Conservation (phyloP, 1,140 invertebrate genomes). For the Scaptodrosophila lebanonensis region DNA sequence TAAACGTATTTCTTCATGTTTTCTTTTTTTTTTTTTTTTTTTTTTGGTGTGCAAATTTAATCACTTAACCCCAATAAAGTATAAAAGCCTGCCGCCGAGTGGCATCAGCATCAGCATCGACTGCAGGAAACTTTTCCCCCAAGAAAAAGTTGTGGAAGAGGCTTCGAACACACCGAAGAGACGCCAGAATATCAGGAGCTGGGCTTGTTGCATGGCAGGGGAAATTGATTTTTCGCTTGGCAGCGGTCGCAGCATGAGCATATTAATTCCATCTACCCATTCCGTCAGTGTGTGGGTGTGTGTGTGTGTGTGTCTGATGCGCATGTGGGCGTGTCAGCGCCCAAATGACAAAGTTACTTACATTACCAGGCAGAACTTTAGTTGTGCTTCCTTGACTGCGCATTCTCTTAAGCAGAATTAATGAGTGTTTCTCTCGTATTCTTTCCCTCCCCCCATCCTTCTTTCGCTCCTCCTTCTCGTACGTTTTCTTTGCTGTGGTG, state of each 20-base stretch:
- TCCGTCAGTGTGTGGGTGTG: constrained; percentile 14
- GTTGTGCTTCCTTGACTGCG: constrained; percentile 39
- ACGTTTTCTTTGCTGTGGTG: constrained; percentile 15
- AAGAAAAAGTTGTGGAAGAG: constrained; percentile 43
- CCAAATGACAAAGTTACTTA: constrained; percentile 65
- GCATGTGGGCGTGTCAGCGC: constrained; percentile 20
- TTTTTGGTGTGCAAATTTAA: constrained; percentile 63
- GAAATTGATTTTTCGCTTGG: constrained; percentile 69
- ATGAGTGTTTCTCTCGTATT: constrained; percentile 41
- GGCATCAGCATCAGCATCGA: not conserved
- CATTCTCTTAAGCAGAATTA: constrained; percentile 59
- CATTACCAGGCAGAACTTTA: constrained; percentile 61
- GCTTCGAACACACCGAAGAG: constrained; percentile 21
- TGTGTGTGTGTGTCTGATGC: constrained; percentile 10
- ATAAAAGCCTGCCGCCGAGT: constrained; percentile 24
- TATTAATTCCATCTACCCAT: constrained; percentile 54
- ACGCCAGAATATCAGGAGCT: not conserved
- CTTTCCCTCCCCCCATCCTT: constrained; percentile 1
- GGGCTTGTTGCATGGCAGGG: not conserved
- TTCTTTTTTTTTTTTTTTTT: constrained; percentile 16
- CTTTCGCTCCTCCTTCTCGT: not conserved
- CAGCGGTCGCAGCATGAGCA: constrained; percentile 55
- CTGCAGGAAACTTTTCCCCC: constrained; percentile 44
- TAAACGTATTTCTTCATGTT: constrained; percentile 4
- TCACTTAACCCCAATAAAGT: constrained; percentile 71